phyloP scores from a whole-genome alignment of 1,140 invertebrate species.

The Lamellibrachia luymesi region DNA sequence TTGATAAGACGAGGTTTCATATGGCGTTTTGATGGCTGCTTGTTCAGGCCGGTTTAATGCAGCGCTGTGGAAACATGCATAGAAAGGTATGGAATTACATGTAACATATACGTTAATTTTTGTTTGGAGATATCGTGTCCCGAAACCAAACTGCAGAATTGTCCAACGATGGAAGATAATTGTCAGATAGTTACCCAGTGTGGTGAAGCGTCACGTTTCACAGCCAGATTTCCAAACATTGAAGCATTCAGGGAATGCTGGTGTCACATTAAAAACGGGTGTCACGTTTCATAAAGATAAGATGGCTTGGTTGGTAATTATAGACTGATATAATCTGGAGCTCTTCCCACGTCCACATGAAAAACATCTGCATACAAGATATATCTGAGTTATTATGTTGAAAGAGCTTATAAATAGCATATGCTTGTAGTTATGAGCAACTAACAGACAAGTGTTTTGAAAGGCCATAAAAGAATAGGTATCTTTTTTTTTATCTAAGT shows the following conservation, averaged over 20 bases:
- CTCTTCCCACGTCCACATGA: not conserved
- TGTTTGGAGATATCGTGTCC: not conserved
- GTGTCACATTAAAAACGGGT: not conserved
- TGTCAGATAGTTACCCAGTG: not conserved
- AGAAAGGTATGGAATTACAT: not conserved
- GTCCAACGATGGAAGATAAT: not conserved
- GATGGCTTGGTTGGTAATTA: not conserved
- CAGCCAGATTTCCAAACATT: not conserved
- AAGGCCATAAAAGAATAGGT: not conserved
- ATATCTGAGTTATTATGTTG: not conserved
- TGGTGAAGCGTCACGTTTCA: not conserved
- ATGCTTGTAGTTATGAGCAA: not conserved
- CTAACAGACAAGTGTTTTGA: not conserved
- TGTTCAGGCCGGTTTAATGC: not conserved
- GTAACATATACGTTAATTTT: not conserved
- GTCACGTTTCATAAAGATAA: not conserved
- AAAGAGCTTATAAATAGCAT: not conserved
- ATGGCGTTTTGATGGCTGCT: not conserved
- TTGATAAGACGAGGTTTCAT: not conserved
- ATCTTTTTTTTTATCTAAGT: not conserved
- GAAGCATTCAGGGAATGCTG: not conserved
- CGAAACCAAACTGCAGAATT: not conserved
- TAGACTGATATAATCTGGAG: not conserved
- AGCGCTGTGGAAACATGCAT: not conserved
- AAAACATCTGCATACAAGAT: not conserved